Evolutionary conservation across 2,888 invertebrate species (phyloP), one percentile per base, ranked within the genome.

Genomic region (Metacarcinus magister): DNA sequence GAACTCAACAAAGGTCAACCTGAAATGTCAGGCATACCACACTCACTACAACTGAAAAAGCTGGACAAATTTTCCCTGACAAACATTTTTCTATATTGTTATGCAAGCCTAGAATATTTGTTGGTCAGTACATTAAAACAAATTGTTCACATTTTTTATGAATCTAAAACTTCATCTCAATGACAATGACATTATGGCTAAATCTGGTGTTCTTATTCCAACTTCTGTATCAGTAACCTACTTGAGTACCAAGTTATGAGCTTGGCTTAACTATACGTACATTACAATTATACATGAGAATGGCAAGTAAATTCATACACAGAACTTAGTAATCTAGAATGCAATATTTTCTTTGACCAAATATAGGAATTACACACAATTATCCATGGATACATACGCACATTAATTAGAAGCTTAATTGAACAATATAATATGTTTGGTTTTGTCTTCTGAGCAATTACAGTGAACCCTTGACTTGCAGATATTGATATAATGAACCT

Each of bases 291-390:
- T 39, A 87, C 87, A 87, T 87, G 87, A 39, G 87, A 87, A 39
- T 87, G 87, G 87, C 39, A 87, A 39, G 87, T 87, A 87, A 87
- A 87, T 32, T 87, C 87, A 87, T 87, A 87, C 87, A 87, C 87
- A 39, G 87, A 87, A 87, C 87, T 87, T 87, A 87, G 87, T 39
- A 87, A 87, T 39, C 87, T 87, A 87, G 87, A 87, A 32, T 87
- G 87, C 87, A 87, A 87, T 87, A 39, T 87, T 87, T 39, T 87
- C 87, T 39, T 87, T 87, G 87, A 87, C 39, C 87, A 87, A 87
- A 87, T 87, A 87, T 87, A 87, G 87, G 87, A 87, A 87, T 87
- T 87, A 87, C 39, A 87, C 39, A 39, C 39, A 87, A 87, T 87
- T 16, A 87, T 39, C 32, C 87, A 87, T 39, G 39, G 87, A 87